Evolutionary conservation across 2,113 vertebrate species (phyloP), one percentile per base, ranked within the genome.

Genomic region (Notarius lentiginosus): DNA sequence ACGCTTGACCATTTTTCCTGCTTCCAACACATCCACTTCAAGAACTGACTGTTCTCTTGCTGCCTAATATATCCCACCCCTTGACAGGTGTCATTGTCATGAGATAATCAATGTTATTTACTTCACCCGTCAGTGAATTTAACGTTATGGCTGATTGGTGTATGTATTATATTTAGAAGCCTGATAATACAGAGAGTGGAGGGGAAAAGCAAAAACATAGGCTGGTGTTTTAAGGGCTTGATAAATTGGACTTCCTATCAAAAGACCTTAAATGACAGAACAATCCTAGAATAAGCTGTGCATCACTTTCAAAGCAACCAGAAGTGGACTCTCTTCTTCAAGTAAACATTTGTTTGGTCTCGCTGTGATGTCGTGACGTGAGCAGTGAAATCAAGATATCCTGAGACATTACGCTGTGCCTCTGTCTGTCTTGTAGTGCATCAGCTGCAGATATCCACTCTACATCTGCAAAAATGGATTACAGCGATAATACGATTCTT

Each of bases 391-490:
- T 86, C 85, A 24, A 72, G 77, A 85, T 65, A 41, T 66, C 30
- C 22, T 73, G 51, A 22, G 70, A 72, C 66, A 51, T 83, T 79
- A 86, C 68, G 27, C 24, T 41, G 55, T 72, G 68, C 56, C 49
- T 34, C 55, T 87, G 49, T 63, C 81, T 86, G 82, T 66, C 66
- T 82, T 15, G 24, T 41, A 49, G 73, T 73, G 89, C 92, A 93
- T 91, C 94, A 92, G 93, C 94, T 92, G 93, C 93, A 93, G 91
- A 93, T 93, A 91, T 92, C 91, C 93, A 93, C 93, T 93, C 90
- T 92, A 94, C 93, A 92, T 94, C 91, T 91, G 94, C 93, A 92
- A 94, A 94, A 95, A 92, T 95, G 93, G 93, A 95, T 94, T 95
- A 95, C 94, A 93, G 93, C 89, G 92, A 90, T 92, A 91, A 91